Evolutionary conservation across 2,113 vertebrate genomes (phyloP).

Genomic region (Callipepla squamata): DNA sequence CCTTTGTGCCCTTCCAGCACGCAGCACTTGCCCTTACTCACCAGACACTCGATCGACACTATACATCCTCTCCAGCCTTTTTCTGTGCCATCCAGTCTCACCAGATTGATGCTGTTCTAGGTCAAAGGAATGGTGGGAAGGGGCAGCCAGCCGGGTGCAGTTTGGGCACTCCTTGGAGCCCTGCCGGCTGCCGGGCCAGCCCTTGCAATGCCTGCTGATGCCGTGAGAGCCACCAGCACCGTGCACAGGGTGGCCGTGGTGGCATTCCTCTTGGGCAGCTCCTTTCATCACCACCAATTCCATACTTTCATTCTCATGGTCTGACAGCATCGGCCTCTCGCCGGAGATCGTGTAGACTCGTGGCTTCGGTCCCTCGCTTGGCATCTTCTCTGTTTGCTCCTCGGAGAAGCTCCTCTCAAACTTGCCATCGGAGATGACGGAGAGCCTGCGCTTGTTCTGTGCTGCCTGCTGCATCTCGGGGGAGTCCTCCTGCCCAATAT

Average conservation of each 20-base stretch:
- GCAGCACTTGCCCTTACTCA: slow-evolving; percentile 34
- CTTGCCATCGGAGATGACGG: slow-evolving; percentile 78
- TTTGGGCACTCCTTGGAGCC: slow-evolving; percentile 82
- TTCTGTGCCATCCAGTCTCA: slow-evolving; percentile 80
- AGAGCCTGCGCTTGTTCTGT: slow-evolving; percentile 88
- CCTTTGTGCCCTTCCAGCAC: background rate
- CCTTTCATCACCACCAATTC: slow-evolving; percentile 90
- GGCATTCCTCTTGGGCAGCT: slow-evolving; percentile 78
- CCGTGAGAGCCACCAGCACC: slow-evolving; percentile 80
- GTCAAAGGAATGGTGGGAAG: slow-evolving; percentile 87
- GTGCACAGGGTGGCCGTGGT: slow-evolving; percentile 82
- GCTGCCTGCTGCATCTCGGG: slow-evolving; percentile 81
- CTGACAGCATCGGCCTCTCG: slow-evolving; percentile 87
- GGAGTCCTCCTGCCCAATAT: slow-evolving; percentile 88
- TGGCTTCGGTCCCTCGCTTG: slow-evolving; percentile 80
- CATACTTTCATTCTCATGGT: slow-evolving; percentile 83
- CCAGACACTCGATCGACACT: slow-evolving; percentile 91
- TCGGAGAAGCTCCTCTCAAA: slow-evolving; percentile 85
- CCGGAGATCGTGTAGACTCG: slow-evolving; percentile 92
- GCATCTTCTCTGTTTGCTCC: slow-evolving; percentile 75
- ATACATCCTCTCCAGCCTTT: slow-evolving; percentile 94
- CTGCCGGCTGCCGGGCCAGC: slow-evolving; percentile 82
- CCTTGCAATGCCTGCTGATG: slow-evolving; percentile 78
- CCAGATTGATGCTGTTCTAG: slow-evolving; percentile 81
- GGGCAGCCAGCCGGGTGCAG: slow-evolving; percentile 78